Conservation (phyloP, 2,888 invertebrate species). For the Beris chalybata region DNA sequence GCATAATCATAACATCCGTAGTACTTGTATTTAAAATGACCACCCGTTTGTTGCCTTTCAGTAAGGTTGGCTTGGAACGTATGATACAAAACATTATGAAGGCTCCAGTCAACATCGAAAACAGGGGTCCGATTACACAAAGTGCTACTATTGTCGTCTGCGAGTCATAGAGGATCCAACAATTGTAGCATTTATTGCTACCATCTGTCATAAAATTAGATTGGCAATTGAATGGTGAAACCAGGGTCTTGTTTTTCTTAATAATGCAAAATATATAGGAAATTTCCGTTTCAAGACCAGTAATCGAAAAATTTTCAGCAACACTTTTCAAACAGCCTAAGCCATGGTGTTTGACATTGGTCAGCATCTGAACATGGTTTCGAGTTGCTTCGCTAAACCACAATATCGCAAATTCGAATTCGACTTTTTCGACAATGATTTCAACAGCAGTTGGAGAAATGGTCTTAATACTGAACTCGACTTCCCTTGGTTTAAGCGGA, state of each 20-base stretch:
- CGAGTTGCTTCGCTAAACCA: slow-evolving; percentile 47
- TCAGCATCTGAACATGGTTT: neutral
- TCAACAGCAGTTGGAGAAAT: slow-evolving; percentile 42
- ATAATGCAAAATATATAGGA: slow-evolving; percentile 52
- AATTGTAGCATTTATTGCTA: no score
- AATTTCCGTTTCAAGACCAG: slow-evolving; percentile 42
- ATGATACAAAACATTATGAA: slow-evolving; percentile 47
- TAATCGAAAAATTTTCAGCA: slow-evolving; percentile 36
- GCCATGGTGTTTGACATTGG: neutral
- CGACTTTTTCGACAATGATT: slow-evolving; percentile 42
- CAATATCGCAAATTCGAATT: slow-evolving; percentile 43
- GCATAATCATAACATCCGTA: no score
- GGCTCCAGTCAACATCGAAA: slow-evolving; percentile 46
- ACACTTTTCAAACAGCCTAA: neutral
- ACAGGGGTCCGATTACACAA: slow-evolving; percentile 45
- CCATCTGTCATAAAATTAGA: slow-evolving; percentile 45
- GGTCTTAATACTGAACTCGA: slow-evolving; percentile 41
- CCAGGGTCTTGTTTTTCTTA: slow-evolving; percentile 39
- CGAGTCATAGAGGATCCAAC: slow-evolving; percentile 43
- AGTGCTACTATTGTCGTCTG: slow-evolving; percentile 48
- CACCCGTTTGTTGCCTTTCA: slow-evolving; percentile 50
- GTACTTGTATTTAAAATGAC: slow-evolving; percentile 37
- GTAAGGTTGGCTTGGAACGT: slow-evolving; percentile 47
- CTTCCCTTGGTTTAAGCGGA: neutral
- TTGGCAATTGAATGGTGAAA: slow-evolving; percentile 49